phyloP scores from a whole-genome alignment of 2,888 invertebrate species.

The Calliopum simillimum region DNA sequence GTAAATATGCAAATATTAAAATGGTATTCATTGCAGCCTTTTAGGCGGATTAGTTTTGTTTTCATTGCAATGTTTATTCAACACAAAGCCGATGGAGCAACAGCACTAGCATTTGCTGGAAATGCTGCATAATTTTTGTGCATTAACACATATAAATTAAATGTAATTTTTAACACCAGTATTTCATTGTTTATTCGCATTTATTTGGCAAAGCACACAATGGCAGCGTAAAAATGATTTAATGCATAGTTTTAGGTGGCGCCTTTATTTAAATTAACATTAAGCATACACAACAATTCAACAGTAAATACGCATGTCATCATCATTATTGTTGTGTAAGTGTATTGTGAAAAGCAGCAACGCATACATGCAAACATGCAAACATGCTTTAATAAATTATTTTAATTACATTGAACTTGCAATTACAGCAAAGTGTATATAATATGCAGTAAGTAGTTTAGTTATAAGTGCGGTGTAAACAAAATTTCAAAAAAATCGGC shows the following conservation, averaged over 20 bases:
- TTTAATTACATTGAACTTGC: conserved; percentile 8
- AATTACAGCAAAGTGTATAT: background rate
- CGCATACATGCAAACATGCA: background rate
- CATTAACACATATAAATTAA: conserved; percentile 3
- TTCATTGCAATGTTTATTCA: background rate
- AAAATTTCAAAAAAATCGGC: background rate
- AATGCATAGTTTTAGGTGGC: conserved; percentile 1
- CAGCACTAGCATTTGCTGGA: background rate
- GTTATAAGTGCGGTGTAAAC: background rate
- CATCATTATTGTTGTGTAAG: too few relatives aligned
- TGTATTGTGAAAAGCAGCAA: too few relatives aligned
- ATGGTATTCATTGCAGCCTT: conserved; percentile 21
- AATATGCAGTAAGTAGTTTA: too few relatives aligned
- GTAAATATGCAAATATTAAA: conserved; percentile 13
- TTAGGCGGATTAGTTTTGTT: conserved; percentile 26
- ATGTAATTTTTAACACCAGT: conserved; percentile 1
- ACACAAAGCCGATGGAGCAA: background rate
- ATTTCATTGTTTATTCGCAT: background rate
- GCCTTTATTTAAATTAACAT: background rate
- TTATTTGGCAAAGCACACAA: background rate
- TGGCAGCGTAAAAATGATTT: background rate
- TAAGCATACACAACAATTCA: background rate
- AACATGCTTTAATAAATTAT: background rate
- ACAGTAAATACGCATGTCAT: too few relatives aligned
- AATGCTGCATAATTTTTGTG: background rate